These are phyloP conservation scores for Plebejus anna DNA, from an alignment of 2,888 invertebrate species.

Conservation along the genomic window DNA sequence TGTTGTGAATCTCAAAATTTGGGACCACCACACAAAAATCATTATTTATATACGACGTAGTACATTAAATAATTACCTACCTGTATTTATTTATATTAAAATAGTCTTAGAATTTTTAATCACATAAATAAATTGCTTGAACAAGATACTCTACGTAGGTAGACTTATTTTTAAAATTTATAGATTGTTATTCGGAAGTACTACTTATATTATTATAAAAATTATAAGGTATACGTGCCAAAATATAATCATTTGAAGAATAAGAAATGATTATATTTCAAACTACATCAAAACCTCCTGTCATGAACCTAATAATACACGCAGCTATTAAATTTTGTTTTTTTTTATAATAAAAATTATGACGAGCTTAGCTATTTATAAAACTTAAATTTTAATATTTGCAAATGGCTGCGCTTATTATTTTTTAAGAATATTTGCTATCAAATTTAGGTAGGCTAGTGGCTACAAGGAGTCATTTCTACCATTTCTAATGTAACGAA, in stretches of 20 bases:
- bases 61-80: background rate
- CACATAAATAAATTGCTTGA: constrained; percentile 28
- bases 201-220: background rate
- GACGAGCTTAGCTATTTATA: background rate
- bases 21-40: constrained; percentile 1
- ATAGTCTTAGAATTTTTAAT: background rate
- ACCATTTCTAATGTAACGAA: constrained; percentile 48
- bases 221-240: background rate
- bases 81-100: background rate
- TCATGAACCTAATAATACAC: background rate
- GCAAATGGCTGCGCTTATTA: constrained; percentile 22
- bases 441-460: constrained; percentile 43
- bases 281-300: background rate
- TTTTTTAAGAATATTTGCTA: constrained; percentile 17
- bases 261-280: constrained; percentile 3
- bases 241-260: constrained; percentile 12
- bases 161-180: constrained; percentile 33
- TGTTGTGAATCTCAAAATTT: constrained; percentile 2
- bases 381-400: background rate
- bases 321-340: background rate
- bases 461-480: constrained; percentile 43
- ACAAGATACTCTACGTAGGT: constrained; percentile 42
- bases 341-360: background rate
- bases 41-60: background rate
- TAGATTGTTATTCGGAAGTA: background rate